Base-by-base conservation (phyloP, 2,797 vertebrate species). In the Vultur gryphus region DNA sequence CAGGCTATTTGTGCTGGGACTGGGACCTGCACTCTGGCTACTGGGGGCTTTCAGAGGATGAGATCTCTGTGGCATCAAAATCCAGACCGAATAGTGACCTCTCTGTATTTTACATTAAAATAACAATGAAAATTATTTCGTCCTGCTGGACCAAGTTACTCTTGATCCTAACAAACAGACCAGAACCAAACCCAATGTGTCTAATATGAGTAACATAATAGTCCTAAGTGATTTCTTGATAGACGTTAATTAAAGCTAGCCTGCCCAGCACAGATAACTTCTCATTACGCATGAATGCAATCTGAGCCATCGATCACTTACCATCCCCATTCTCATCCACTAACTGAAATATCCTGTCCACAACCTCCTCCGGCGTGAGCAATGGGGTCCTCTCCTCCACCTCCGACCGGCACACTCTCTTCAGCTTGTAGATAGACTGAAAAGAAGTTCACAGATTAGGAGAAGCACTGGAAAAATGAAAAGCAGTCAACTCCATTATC, bases 321-420 rank as follows among this genome's bases (percentile, higher is more conserved):
- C 99, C 99, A 55, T 99, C 99, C 97, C 99, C 99, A 6, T 99
- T 99, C 97, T 99, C 99, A 96, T 99, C 99, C 97, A 99, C 99
- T 95, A 99, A 97, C 94, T 99, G 98, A 95, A 99, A 99, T 99
- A 99, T 99, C 95, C 99, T 98, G 96, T 99, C 99, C 93, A 99
- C 99, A 58, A 99, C 99, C 97, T 99, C 99, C 97, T 99, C 99
- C 0, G 99, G 99, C 0, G 98, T 99, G 85, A 99, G 98, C 87
- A 99, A 85, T 24, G 98, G 98, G 64, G 97, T 98, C 43, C 98
- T 98, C 76, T 98, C 98, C 51, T 96, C 96, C 87, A 98, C 96
- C 46, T 99, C 98, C 1, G 98, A 97, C 6, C 98, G 98, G 55
- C 99, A 99, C 77, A 99, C 99, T 97, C 98, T 99, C 98, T 99